These are phyloP conservation scores for Polypedilum pembai DNA, from an alignment of 1,140 invertebrate genomes.

Conservation along the genomic window DNA sequence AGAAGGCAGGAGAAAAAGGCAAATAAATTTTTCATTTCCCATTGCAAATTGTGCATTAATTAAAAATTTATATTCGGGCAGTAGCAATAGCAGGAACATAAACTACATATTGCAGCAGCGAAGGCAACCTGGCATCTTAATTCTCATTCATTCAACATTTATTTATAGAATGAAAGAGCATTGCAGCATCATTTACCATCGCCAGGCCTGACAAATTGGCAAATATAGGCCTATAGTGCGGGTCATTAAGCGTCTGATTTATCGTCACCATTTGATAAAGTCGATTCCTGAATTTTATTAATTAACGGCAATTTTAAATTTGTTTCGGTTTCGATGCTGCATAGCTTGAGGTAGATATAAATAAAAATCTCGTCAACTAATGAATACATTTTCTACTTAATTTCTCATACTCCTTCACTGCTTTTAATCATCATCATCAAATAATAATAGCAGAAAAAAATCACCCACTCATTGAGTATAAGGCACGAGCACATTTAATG, in stretches of 20 bases:
- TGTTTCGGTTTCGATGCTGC: neutral
- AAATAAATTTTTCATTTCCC: neutral
- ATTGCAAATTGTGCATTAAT: constrained; percentile 18
- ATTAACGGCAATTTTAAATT: constrained; percentile 15
- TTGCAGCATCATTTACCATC: constrained; percentile 3
- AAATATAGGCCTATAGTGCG: neutral
- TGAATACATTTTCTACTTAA: neutral
- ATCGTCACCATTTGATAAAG: constrained; percentile 1
- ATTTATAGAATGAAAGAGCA: neutral
- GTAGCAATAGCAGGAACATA: neutral
- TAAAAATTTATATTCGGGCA: neutral
- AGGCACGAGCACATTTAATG: neutral
- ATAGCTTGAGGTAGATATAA: too few species aligned
- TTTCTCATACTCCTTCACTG: neutral
- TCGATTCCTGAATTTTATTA: constrained; percentile 20
- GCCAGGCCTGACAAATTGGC: constrained; percentile 17
- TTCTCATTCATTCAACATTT: neutral
- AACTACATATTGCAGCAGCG: neutral
- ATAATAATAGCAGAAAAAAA: neutral
- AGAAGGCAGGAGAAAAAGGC: too few species aligned
- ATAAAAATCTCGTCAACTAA: too few species aligned
- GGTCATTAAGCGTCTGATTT: constrained; percentile 20
- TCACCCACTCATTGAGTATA: neutral
- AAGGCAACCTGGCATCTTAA: constrained; percentile 16
- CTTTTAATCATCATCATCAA: constrained; percentile 3